Conservation (phyloP, 2,888 invertebrate genomes). For the Rhingia campestris region DNA sequence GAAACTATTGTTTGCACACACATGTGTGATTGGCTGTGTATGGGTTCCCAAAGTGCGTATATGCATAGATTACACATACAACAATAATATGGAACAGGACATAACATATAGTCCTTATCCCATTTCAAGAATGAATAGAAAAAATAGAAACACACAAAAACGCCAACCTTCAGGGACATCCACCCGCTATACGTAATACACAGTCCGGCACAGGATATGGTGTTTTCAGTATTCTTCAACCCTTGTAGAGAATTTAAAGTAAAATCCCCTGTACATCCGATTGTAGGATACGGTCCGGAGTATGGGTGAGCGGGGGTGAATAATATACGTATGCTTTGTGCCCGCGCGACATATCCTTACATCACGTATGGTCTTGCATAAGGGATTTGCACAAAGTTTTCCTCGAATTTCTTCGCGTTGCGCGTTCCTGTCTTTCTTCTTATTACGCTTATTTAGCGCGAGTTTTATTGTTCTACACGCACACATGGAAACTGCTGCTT, state of each 20-base stretch:
- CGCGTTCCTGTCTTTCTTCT: slow-evolving; percentile 78
- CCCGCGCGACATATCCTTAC: slow-evolving; percentile 66
- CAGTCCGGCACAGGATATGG: slow-evolving; percentile 55
- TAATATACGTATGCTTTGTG: slow-evolving; percentile 17
- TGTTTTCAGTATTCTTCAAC: slow-evolving; percentile 60
- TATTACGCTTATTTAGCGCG: slow-evolving; percentile 79
- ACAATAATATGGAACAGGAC: slow-evolving; percentile 47
- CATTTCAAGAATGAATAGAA: slow-evolving; percentile 49
- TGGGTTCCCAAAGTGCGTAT: slow-evolving; percentile 40
- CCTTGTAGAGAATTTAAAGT: slow-evolving; percentile 69
- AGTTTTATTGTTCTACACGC: slow-evolving; percentile 73
- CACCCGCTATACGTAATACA: slow-evolving; percentile 30
- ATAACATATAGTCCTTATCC: slow-evolving; percentile 62
- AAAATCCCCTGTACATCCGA: slow-evolving; percentile 55
- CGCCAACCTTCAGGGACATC: slow-evolving; percentile 64
- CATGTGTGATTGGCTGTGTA: slow-evolving; percentile 33
- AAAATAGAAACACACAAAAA: slow-evolving; percentile 25
- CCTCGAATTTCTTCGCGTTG: slow-evolving; percentile 72
- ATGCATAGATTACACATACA: slow-evolving; percentile 65
- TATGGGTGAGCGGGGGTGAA: slow-evolving; percentile 16
- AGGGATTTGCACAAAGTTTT: slow-evolving; percentile 65
- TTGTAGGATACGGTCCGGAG: slow-evolving; percentile 20
- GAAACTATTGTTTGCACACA: slow-evolving; percentile 65
- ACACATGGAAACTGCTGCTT: slow-evolving; percentile 24
- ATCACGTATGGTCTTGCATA: slow-evolving; percentile 72